These are phyloP conservation scores for Tenebrio molitor DNA, from an alignment of 1,140 invertebrate genomes.

Conservation along the genomic window DNA sequence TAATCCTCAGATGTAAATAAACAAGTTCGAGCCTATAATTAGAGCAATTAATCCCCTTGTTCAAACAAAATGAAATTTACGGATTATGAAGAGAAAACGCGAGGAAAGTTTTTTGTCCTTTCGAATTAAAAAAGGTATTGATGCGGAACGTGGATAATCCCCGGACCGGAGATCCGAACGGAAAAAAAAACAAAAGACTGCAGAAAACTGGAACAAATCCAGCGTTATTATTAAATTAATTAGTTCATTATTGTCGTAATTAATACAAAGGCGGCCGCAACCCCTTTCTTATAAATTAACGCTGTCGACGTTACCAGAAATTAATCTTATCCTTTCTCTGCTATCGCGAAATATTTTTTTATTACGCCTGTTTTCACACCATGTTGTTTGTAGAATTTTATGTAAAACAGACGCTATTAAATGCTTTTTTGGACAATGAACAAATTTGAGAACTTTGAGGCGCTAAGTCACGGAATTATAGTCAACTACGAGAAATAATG, in stretches of 20 bases:
- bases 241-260: slow-evolving; percentile 14
- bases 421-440: too few relatives aligned
- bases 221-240: slow-evolving; percentile 37
- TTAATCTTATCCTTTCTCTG: too few relatives aligned
- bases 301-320: background rate
- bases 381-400: too few relatives aligned
- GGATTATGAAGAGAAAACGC: slow-evolving; percentile 28
- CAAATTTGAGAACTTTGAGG: too few relatives aligned
- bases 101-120: background rate
- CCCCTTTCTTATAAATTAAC: background rate
- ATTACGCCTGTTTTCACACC: too few relatives aligned
- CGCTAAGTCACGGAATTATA: too few relatives aligned
- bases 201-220: slow-evolving; percentile 22
- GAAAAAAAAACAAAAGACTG: background rate
- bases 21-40: slow-evolving; percentile 28
- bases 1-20: slow-evolving; percentile 34
- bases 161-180: background rate
- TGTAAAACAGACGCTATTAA: too few relatives aligned
- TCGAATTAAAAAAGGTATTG: slow-evolving; percentile 9
- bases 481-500: too few relatives aligned
- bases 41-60: slow-evolving; percentile 37
- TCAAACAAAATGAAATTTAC: slow-evolving; percentile 24
- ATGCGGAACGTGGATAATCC: slow-evolving; percentile 12
- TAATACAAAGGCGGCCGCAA: background rate
- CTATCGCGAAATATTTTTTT: too few relatives aligned